A percentile compares a stretch with the other conserved stretches of the same genome.
These are phyloP conservation scores for Taurulus bubalis DNA, from an alignment of 2,113 vertebrate species.

Conservation along the genomic window DNA sequence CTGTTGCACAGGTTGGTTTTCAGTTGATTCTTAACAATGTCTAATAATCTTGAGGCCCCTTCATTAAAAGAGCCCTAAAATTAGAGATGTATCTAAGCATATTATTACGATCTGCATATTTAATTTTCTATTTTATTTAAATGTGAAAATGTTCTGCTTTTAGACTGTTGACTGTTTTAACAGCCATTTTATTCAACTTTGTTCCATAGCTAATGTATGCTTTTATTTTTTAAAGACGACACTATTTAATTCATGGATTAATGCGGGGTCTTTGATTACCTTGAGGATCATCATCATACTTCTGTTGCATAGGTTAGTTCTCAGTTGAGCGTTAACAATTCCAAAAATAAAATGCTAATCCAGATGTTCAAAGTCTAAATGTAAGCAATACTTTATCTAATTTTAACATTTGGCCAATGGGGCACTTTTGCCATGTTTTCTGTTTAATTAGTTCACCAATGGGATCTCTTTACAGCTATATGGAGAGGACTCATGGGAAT, in stretches of 20 bases:
- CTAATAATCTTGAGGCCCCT: not conserved
- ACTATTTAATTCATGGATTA: conserved; percentile 16
- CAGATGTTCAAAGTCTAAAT: no score
- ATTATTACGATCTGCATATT: not conserved
- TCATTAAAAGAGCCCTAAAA: not conserved
- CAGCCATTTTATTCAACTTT: not conserved
- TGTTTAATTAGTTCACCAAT: not conserved
- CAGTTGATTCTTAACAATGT: not conserved
- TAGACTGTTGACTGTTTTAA: no score
- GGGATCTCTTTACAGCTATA: not conserved
- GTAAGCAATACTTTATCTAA: not conserved
- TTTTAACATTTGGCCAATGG: not conserved
- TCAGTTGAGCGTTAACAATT: no score
- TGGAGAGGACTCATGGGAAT: not conserved
- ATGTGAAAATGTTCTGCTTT: not conserved
- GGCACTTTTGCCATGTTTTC: not conserved
- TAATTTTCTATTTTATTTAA: not conserved
- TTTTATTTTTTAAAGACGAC: conserved; percentile 56
- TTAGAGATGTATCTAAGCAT: not conserved
- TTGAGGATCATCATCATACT: conserved; percentile 15
- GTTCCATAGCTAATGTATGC: not conserved
- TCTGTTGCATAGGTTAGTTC: no score
- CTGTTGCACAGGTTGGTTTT: not conserved
- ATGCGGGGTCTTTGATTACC: not conserved
- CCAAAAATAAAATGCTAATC: no score